These are phyloP conservation scores for Isurus oxyrinchus DNA, from an alignment of 2,113 vertebrate species.

Conservation along the genomic window DNA sequence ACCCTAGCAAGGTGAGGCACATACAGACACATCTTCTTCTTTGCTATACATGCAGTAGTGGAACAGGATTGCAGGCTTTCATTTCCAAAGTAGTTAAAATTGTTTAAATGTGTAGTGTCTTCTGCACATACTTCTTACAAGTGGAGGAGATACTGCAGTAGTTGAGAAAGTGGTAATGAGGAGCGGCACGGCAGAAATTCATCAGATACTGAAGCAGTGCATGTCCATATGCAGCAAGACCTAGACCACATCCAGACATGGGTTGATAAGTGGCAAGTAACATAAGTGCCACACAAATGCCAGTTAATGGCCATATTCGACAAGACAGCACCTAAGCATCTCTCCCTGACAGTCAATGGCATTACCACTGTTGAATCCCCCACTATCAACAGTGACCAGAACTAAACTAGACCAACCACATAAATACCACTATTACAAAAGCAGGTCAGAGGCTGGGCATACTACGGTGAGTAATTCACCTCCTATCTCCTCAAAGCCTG, in stretches of 20 bases:
- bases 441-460: too few species aligned
- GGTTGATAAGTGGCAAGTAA: background rate
- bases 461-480: too few species aligned
- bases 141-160: background rate
- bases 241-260: background rate
- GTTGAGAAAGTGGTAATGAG: background rate
- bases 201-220: background rate
- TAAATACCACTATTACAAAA: too few species aligned
- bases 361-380: too few species aligned
- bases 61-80: background rate
- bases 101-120: background rate
- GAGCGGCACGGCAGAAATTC: background rate
- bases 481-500: too few species aligned
- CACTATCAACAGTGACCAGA: too few species aligned
- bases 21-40: background rate
- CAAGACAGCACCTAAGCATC: too few species aligned
- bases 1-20: background rate
- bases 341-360: too few species aligned
- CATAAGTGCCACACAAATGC: background rate
- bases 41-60: background rate
- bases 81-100: background rate
- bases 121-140: background rate
- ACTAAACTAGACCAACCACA: too few species aligned
- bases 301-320: background rate
- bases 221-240: background rate